Evolutionary conservation across 2,113 vertebrate species (phyloP).

Genomic region (Brachionichthys hirsutus): DNA sequence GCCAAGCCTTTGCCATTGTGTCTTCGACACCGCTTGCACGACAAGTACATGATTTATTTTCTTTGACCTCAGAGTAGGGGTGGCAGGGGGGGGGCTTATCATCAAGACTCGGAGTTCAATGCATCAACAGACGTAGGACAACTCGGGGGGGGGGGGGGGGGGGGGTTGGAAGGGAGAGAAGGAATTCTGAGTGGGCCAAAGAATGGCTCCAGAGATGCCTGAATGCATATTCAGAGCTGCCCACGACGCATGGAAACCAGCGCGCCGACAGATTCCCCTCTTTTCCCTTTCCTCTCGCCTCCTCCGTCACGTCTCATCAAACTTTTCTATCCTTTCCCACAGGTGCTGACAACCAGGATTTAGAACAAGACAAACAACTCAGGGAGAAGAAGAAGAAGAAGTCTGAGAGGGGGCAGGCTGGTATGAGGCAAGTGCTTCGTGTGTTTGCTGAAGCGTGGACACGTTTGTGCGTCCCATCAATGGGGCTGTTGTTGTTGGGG

Average conservation of each 20-base stretch:
- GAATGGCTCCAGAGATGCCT: slow-evolving; percentile 66
- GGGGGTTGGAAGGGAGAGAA: slow-evolving; percentile 26
- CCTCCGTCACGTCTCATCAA: slow-evolving; percentile 39
- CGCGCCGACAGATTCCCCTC: slow-evolving; percentile 59
- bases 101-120: not conserved
- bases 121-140: slow-evolving; percentile 8
- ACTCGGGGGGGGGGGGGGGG: slow-evolving; percentile 4
- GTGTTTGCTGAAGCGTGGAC: slow-evolving; percentile 31
- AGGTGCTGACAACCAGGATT: slow-evolving; percentile 32
- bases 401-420: slow-evolving; percentile 66
- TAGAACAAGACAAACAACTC: slow-evolving; percentile 24
- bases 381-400: slow-evolving; percentile 27
- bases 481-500: slow-evolving; percentile 55
- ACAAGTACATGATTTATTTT: slow-evolving; percentile 12
- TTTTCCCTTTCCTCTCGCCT: slow-evolving; percentile 47
- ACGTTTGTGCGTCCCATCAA: slow-evolving; percentile 66
- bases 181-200: slow-evolving; percentile 77
- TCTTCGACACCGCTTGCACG: not conserved
- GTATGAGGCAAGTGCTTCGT: slow-evolving; percentile 77
- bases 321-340: slow-evolving; percentile 16
- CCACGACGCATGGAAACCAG: slow-evolving; percentile 65
- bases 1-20: not conserved
- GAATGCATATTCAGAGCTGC: slow-evolving; percentile 74
- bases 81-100: no score
- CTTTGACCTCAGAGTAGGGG: slow-evolving; percentile 17